Conservation (phyloP, 2,113 vertebrate genomes). For the Periophthalmodon schlosseri region DNA sequence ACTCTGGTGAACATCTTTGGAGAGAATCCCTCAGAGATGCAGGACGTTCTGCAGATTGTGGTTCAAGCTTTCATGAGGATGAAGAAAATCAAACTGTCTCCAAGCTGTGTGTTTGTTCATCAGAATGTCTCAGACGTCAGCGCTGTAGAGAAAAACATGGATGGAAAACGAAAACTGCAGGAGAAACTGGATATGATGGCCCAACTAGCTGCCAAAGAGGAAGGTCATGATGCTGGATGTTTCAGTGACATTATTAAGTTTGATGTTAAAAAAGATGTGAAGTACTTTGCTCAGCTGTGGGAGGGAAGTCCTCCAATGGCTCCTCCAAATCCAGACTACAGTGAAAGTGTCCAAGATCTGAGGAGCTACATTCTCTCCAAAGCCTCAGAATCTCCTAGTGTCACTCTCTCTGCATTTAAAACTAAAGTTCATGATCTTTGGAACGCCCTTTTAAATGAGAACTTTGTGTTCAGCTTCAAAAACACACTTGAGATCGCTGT, state of each 20-base stretch:
- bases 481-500: slow-evolving; percentile 41
- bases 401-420: slow-evolving; percentile 29
- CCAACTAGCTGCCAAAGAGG: slow-evolving; percentile 48
- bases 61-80: slow-evolving; percentile 62
- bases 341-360: slow-evolving; percentile 47
- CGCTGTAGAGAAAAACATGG: slow-evolving; percentile 47
- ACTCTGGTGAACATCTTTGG: slow-evolving; percentile 58
- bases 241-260: slow-evolving; percentile 47
- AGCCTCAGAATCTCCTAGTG: slow-evolving; percentile 16
- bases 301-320: slow-evolving; percentile 62
- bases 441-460: slow-evolving; percentile 27
- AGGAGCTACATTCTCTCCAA: slow-evolving; percentile 44
- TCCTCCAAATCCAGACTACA: slow-evolving; percentile 58
- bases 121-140: slow-evolving; percentile 52
- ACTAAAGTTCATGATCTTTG: slow-evolving; percentile 32
- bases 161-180: slow-evolving; percentile 44
- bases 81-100: slow-evolving; percentile 46
- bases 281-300: slow-evolving; percentile 56
- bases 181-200: slow-evolving; percentile 54
- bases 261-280: slow-evolving; percentile 46
- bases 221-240: slow-evolving; percentile 13
- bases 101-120: slow-evolving; percentile 58
- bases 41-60: slow-evolving; percentile 56
- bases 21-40: slow-evolving; percentile 57
- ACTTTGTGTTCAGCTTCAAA: slow-evolving; percentile 56